Percentiles rank a stretch among this genome's conserved stretches.
Conservation (phyloP, 2,797 vertebrate species). For the Enteromius trimaculatus region DNA sequence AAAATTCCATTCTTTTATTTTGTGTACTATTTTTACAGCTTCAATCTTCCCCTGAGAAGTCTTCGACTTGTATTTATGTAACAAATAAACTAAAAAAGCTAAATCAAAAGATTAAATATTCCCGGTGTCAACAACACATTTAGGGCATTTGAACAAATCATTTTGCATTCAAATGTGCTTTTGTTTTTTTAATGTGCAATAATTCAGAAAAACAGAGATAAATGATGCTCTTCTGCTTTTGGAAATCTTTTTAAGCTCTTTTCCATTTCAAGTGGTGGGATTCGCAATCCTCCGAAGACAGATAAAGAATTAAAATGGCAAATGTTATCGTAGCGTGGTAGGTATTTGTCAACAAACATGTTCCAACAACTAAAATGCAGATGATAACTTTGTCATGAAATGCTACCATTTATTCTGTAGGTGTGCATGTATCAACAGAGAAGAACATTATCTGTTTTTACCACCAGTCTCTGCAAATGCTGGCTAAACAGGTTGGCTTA, state of each 20-base stretch:
- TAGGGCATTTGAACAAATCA: background rate
- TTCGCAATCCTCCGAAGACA: background rate
- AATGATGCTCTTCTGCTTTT: background rate
- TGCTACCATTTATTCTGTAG: background rate
- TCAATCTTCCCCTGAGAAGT: background rate
- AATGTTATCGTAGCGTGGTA: background rate
- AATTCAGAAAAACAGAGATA: background rate
- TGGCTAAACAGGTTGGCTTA: conserved; percentile 10
- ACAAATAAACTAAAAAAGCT: background rate
- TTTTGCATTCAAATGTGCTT: background rate
- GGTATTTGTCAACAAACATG: conserved; percentile 7
- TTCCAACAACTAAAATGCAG: background rate
- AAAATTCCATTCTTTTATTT: background rate
- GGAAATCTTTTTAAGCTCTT: background rate
- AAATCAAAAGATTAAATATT: background rate
- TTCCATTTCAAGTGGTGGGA: conserved; percentile 5
- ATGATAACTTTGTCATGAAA: background rate
- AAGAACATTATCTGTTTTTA: background rate
- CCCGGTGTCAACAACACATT: background rate
- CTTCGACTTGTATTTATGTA: background rate
- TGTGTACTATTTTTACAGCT: background rate
- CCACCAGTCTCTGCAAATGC: background rate
- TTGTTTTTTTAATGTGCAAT: background rate
- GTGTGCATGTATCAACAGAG: background rate
- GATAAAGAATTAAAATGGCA: conserved; percentile 6